A percentile compares a stretch with the other conserved stretches of the same genome.
phyloP scores from a whole-genome alignment of 2,888 invertebrate species.

The Scrobipalpa costella region DNA sequence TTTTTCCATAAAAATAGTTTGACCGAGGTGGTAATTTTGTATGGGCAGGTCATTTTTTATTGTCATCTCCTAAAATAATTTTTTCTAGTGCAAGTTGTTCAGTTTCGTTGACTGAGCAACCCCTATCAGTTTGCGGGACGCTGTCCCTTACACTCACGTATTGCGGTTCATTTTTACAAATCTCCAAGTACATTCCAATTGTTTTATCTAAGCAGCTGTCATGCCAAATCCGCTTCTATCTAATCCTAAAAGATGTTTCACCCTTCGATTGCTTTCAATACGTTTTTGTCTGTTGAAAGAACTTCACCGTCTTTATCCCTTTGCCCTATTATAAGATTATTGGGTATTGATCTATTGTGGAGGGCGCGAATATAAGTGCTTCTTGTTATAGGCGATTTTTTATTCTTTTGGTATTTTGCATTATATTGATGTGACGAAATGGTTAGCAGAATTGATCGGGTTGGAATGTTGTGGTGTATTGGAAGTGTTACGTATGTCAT shows the following conservation, averaged over 20 bases:
- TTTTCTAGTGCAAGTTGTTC: too few relatives aligned
- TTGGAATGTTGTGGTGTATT: constrained; percentile 21
- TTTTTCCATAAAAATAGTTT: too few relatives aligned
- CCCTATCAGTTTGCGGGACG: too few relatives aligned
- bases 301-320: constrained; percentile 53
- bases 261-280: constrained; percentile 54
- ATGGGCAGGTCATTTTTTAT: too few relatives aligned
- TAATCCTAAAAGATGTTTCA: constrained; percentile 40
- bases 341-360: constrained; percentile 75
- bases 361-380: constrained; percentile 71
- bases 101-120: too few relatives aligned
- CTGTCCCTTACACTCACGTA: too few relatives aligned
- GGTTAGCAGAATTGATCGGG: constrained; percentile 32
- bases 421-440: constrained; percentile 35
- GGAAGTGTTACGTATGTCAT: constrained; percentile 26
- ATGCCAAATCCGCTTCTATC: constrained; percentile 55
- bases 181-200: constrained; percentile 31
- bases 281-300: constrained; percentile 43
- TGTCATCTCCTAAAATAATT: too few relatives aligned
- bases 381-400: constrained; percentile 52
- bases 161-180: background rate
- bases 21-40: too few relatives aligned
- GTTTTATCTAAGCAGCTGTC: constrained; percentile 51
- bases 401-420: constrained; percentile 32
- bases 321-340: constrained; percentile 74